These are phyloP conservation scores for Nematopogon swammerdamellus DNA, from an alignment of 2,888 invertebrate genomes.

Conservation along the genomic window DNA sequence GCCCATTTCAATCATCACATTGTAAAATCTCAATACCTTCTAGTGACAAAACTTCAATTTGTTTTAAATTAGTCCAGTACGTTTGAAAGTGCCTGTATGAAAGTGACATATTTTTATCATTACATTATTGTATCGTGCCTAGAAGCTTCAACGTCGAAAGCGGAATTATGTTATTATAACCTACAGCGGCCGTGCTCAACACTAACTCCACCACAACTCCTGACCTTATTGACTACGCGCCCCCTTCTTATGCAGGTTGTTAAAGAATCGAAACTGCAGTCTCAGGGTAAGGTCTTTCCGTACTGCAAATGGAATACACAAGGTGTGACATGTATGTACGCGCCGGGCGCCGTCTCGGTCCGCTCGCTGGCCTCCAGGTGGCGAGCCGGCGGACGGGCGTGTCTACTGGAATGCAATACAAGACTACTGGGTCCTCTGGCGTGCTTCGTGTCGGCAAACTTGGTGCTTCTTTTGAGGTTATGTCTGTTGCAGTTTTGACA, in stretches of 20 bases:
- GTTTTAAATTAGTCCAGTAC: too few relatives aligned
- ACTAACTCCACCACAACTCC: constrained; percentile 9
- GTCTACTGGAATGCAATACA: background rate
- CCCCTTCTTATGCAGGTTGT: constrained; percentile 83
- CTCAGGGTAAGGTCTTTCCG: constrained; percentile 95
- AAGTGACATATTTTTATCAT: background rate
- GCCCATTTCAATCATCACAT: too few relatives aligned
- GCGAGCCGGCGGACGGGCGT: constrained; percentile 21
- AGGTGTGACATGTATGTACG: too few relatives aligned
- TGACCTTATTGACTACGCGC: constrained; percentile 76
- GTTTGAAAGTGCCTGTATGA: too few relatives aligned
- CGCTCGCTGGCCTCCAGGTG: constrained; percentile 3
- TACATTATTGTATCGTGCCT: background rate
- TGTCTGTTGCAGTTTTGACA: too few relatives aligned
- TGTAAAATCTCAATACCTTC: too few relatives aligned
- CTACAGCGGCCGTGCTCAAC: background rate
- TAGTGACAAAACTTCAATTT: too few relatives aligned
- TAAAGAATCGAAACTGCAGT: constrained; percentile 95
- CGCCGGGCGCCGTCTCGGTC: too few relatives aligned
- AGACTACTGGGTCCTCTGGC: too few relatives aligned
- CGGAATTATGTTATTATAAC: background rate
- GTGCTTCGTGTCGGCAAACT: too few relatives aligned
- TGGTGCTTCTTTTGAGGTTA: too few relatives aligned
- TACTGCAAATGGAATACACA: constrained; percentile 72
- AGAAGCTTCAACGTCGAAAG: background rate